These are phyloP conservation scores for Luperina nickerlii DNA, from an alignment of 2,888 invertebrate species.

Conservation along the genomic window DNA sequence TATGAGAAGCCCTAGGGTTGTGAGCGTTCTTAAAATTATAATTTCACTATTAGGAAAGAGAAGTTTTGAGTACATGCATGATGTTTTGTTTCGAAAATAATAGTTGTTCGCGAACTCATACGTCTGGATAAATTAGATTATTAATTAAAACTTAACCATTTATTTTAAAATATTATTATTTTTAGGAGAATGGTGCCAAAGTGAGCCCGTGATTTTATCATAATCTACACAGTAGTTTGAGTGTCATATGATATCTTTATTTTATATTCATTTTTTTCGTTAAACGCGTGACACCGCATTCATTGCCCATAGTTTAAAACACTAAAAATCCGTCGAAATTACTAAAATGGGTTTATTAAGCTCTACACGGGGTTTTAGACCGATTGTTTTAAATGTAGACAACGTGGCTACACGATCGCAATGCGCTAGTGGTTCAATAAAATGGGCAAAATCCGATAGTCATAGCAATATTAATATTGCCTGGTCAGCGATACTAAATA, in stretches of 20 bases:
- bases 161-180: slow-evolving; percentile 33
- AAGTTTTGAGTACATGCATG: slow-evolving; percentile 19
- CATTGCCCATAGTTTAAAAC: slow-evolving; percentile 55
- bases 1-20: neutral
- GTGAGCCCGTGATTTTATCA: slow-evolving; percentile 10
- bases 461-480: slow-evolving; percentile 32
- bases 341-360: slow-evolving; percentile 77
- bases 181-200: slow-evolving; percentile 61
- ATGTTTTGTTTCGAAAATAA: slow-evolving; percentile 27
- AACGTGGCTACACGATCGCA: slow-evolving; percentile 54
- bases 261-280: neutral
- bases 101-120: slow-evolving; percentile 60
- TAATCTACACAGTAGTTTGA: slow-evolving; percentile 12
- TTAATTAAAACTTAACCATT: slow-evolving; percentile 24
- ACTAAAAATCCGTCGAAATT: slow-evolving; percentile 73
- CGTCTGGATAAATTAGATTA: slow-evolving; percentile 34
- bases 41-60: slow-evolving; percentile 8
- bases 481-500: slow-evolving; percentile 8
- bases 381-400: slow-evolving; percentile 72
- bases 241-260: slow-evolving; percentile 21
- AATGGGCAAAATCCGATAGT: slow-evolving; percentile 58
- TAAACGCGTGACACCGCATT: slow-evolving; percentile 16
- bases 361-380: slow-evolving; percentile 78
- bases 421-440: neutral
- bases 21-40: slow-evolving; percentile 26